Evolutionary conservation across 2,888 invertebrate genomes (phyloP), one percentile per base, ranked within the genome.

Genomic region (Patella depressa): DNA sequence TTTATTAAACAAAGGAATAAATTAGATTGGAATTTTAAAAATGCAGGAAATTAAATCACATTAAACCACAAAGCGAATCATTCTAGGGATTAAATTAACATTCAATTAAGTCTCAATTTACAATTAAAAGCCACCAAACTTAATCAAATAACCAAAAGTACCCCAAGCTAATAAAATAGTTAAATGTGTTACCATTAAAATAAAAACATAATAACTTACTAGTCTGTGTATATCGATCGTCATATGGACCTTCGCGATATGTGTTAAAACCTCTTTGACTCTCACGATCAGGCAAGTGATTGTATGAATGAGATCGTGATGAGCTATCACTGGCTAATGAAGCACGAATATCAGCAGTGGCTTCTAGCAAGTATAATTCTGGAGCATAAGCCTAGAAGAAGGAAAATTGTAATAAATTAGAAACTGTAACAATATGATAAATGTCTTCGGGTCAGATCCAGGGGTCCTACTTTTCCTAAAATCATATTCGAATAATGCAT

Each of bases 361-460:
- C 84, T 78, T 89, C 89, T 76, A 90, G 81, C 79, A 90, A 80
- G 84, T 86, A 90, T 74, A 90, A 80, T 80, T 90, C 90, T 76
- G 90, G 89, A 71, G 85, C 85, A 82, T 88, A 88, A 19, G 88
- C 86, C 89, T 89, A 78, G n/a, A 82, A 82, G 54, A 29, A 14
- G 71, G 24, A 73, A 77, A 65, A 7, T 73, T 19, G n/a, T n/a
- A 45, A 29, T 15, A 53, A 45, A 74, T 69, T 29, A 4, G 57
- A 15, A 45, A 29, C 45, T 71, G 71, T 71, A n/a, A 34, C 29
- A 71, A 71, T 19, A n/a, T 34, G 45, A 71, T 45, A 71, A 71
- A n/a, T 45, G 71, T 45, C 29, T n/a, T 71, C 29, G 24, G 45
- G 29, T 71, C 7, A 29, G n/a, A 15, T 45, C 29, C 24, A 11